These are phyloP conservation scores for Aurelia aurita DNA, from an alignment of 30 jellyfish, hydroid and myxozoan genomes.

Conservation along the genomic window DNA sequence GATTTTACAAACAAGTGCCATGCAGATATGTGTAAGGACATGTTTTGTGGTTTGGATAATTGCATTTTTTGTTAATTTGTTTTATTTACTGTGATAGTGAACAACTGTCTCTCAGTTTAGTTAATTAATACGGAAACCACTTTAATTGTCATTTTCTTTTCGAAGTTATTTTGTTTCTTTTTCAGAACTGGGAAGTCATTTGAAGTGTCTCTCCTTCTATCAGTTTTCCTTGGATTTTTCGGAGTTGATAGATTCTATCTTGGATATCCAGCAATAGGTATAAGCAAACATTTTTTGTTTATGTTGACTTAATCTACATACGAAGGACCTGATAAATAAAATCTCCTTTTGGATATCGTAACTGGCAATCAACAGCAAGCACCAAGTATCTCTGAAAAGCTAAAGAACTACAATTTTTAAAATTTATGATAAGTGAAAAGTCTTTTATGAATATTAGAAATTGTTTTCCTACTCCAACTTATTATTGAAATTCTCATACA, in stretches of 20 bases:
- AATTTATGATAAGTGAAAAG: too few species aligned
- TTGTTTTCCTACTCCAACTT: neutral
- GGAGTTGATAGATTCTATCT: slow-evolving; percentile 97
- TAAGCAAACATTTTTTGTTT: neutral
- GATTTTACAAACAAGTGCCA: slow-evolving; percentile 77
- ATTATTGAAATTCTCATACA: neutral
- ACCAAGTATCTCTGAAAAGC: too few species aligned
- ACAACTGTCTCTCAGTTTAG: too few species aligned
- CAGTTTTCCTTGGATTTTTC: slow-evolving; percentile 96
- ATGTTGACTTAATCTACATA: neutral
- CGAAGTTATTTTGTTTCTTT: neutral
- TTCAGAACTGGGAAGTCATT: slow-evolving; percentile 83
- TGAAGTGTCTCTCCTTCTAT: slow-evolving; percentile 81
- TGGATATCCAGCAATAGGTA: slow-evolving; percentile 99
- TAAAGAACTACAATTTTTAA: too few species aligned
- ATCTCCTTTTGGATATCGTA: too few species aligned
- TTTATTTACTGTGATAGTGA: too few species aligned
- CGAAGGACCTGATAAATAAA: too few species aligned
- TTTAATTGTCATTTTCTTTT: too few species aligned
- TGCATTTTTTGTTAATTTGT: too few species aligned
- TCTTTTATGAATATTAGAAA: too few species aligned
- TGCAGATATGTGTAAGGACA: slow-evolving; percentile 90
- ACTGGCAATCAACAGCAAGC: too few species aligned
- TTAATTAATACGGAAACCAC: too few species aligned
- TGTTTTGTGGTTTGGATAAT: neutral